Evolutionary conservation across 2,113 vertebrate genomes (phyloP), one percentile per base, ranked within the genome.

Genomic region (Lampris megalopsis): DNA sequence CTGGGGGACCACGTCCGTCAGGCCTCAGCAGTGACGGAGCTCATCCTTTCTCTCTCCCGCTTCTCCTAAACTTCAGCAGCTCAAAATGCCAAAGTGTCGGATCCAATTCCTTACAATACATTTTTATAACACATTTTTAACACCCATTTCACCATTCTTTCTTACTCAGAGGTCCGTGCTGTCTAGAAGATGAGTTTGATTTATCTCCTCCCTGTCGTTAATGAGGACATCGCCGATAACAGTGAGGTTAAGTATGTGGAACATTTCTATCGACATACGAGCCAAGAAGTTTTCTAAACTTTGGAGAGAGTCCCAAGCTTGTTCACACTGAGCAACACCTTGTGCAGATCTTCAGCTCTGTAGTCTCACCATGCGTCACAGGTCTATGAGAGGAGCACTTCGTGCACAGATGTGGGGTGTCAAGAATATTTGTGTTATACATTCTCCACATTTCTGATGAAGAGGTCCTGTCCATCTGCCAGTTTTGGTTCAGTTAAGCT

Each of bases 371-470:
- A 42, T 68, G 66, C 64, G 38, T 69, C 53, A 37, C 71, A 62
- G 75, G 71, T 79, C 68, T 82, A 72, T 54, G 77, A 86, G 53
- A 83, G 75, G 59, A 86, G 84, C 82, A 24, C 86, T 79, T 69
- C 37, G 24, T 1, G 57, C 86, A 88, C 93, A 95, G 92, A 94
- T 94, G 92, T 91, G 85, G 80, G 84, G 91, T 92, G 90, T 95
- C 94, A 94, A 83, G 86, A 86, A 82, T 92, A 92, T 94, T 94
- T 94, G 89, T 92, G 85, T 93, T 92, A 88, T 86, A 88, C 92
- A 88, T 93, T 94, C 87, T 88, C 89, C 73, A 89, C 86, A 91
- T 86, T 88, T 90, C 84, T 87, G 83, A 91, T 89, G 88, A 91
- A 92, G 92, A 90, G 83, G 73, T 79, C 73, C 77, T 80, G 77